Conservation (phyloP, 2,113 vertebrate genomes). For the Piprites chloris region DNA sequence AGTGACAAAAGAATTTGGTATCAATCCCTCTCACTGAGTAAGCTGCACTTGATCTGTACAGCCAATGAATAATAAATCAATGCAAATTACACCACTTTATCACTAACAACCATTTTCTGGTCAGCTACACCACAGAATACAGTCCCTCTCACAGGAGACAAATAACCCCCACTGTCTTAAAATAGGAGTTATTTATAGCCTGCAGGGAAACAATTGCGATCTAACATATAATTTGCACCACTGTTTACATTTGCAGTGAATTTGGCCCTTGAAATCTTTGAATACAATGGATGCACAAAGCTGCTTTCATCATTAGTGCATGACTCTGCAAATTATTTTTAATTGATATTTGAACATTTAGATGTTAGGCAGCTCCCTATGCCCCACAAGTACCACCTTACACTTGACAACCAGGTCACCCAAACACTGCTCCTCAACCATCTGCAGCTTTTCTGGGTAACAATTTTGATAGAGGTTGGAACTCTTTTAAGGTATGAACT, state of each 20-base stretch:
- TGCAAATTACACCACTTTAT: conserved; percentile 55
- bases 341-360: neutral
- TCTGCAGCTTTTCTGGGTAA: neutral
- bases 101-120: conserved; percentile 58
- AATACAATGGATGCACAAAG: neutral
- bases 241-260: neutral
- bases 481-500: neutral
- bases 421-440: neutral
- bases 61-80: conserved; percentile 64
- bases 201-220: neutral
- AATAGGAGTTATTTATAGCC: conserved; percentile 51
- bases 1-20: conserved; percentile 8
- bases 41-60: conserved; percentile 31
- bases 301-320: neutral
- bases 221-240: conserved; percentile 19
- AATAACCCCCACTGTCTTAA: conserved; percentile 36
- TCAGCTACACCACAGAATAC: conserved; percentile 41
- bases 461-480: neutral
- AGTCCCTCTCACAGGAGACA: conserved; percentile 18
- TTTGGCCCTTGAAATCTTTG: neutral
- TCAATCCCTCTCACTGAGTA: neutral
- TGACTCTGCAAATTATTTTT: neutral
- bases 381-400: neutral
- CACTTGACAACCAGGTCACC: neutral
- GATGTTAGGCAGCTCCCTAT: neutral